Percentiles rank a stretch among this genome's conserved stretches.
Conservation (phyloP, 2,113 vertebrate genomes). For the Sus scrofa region DNA sequence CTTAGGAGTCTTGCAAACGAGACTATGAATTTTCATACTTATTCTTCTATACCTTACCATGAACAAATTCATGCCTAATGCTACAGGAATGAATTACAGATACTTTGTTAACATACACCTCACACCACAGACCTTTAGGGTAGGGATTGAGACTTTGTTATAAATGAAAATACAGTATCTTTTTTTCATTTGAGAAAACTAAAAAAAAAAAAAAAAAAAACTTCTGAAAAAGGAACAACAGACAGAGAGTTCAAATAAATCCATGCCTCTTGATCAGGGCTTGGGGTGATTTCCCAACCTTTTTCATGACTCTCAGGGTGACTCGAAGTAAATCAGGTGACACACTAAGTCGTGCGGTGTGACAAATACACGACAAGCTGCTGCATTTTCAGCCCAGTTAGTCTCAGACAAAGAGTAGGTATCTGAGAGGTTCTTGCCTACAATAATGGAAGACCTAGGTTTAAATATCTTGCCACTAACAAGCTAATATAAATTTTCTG, state of each 20-base stretch:
- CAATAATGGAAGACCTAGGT: neutral
- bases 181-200: neutral
- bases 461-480: neutral
- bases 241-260: neutral
- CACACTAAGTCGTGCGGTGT: neutral
- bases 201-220: neutral
- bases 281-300: neutral
- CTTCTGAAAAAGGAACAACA: neutral
- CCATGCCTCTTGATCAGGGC: neutral
- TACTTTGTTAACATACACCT: neutral
- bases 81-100: neutral
- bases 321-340: neutral
- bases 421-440: neutral
- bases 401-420: neutral
- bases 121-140: neutral
- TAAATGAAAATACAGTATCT: neutral
- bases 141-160: neutral
- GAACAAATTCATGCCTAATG: neutral
- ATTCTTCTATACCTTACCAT: neutral
- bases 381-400: neutral
- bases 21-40: neutral
- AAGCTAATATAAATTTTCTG: neutral
- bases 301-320: neutral
- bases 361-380: neutral
- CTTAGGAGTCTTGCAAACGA: neutral